Base-by-base conservation (phyloP, 2,797 vertebrate genomes). In the Sitta carolinensis region DNA sequence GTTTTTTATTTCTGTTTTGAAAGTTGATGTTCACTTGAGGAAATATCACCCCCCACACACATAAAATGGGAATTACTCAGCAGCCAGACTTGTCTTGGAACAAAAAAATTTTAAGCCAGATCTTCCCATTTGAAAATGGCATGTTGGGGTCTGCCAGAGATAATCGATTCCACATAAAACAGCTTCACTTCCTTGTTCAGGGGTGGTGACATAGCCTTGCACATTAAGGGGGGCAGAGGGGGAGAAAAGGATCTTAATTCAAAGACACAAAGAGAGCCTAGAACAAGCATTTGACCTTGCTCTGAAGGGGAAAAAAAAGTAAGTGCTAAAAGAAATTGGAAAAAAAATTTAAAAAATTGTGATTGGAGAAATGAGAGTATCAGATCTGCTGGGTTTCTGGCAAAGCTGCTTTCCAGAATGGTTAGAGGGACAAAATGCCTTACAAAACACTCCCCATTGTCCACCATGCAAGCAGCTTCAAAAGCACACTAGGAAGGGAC, bases 261-360 rank as follows among this genome's bases (percentile, higher is more conserved):
- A 95, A 88, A 94, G 93, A 34, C 43, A 88, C 58, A 82, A 93
- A 66, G 32, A 80, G 50, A 72, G 58, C 51, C 62, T 91, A 84
- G 76, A 94, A 90, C 26, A 84, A 91, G 58, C n/a, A 67, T 72
- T 93, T 96, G 90, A 95, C 91, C 89, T 95, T 86, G 58, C 47
- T 94, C 67, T 76, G 75, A 89, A 94, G 36, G 78, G 18, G 43
- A 69, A 87, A 87, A 87, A 85, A 84, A 19, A 58, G 43, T 59
- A 84, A 77, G 58, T 38, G 13, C 11, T 69, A 76, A 79, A 82
- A 26, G 8, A 90, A 82, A 72, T 74, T 54, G 1, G 1, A 25
- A 4, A 1, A 9, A 69, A 57, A 54, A 66, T 7, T 22, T 22
- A 48, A 47, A 52, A 64, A 70, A 67, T 4, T 36, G 27, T 18